Conservation (phyloP, 1,140 invertebrate species). For the Episyrphus balteatus region DNA sequence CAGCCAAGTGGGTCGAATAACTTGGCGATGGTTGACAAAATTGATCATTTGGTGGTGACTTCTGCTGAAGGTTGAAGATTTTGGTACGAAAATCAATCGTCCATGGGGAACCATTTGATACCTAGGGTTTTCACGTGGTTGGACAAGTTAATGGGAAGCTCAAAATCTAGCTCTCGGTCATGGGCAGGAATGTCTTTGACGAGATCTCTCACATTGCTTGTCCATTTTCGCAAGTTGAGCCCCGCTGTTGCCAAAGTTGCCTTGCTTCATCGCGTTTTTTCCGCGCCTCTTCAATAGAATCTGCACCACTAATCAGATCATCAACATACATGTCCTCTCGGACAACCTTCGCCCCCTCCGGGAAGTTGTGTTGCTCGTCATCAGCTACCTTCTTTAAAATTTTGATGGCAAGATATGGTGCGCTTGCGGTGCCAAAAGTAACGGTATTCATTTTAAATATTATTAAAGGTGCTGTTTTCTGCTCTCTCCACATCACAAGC, state of each 20-base stretch:
- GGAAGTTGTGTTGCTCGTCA: slow-evolving; percentile 16
- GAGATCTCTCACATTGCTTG: slow-evolving; percentile 10
- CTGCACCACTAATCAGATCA: slow-evolving; percentile 25
- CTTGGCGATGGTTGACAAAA: slow-evolving; percentile 25
- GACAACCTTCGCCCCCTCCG: slow-evolving; percentile 14
- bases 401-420: slow-evolving; percentile 19
- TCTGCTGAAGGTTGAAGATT: slow-evolving; percentile 15
- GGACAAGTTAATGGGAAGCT: background rate
- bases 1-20: slow-evolving; percentile 38
- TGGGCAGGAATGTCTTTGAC: no score
- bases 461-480: slow-evolving; percentile 12
- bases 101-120: background rate
- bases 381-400: slow-evolving; percentile 23
- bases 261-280: slow-evolving; percentile 5
- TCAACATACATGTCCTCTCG: slow-evolving; percentile 34
- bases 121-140: background rate
- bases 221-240: slow-evolving; percentile 36
- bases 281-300: slow-evolving; percentile 10
- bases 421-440: slow-evolving; percentile 22
- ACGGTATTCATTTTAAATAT: slow-evolving; percentile 24
- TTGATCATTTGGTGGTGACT: slow-evolving; percentile 16
- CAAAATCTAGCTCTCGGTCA: no score
- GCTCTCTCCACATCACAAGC: slow-evolving; percentile 31
- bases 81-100: background rate
- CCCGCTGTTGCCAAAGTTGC: slow-evolving; percentile 20